phyloP scores from a whole-genome alignment of 2,113 vertebrate genomes.

The Rhombomys opimus region DNA sequence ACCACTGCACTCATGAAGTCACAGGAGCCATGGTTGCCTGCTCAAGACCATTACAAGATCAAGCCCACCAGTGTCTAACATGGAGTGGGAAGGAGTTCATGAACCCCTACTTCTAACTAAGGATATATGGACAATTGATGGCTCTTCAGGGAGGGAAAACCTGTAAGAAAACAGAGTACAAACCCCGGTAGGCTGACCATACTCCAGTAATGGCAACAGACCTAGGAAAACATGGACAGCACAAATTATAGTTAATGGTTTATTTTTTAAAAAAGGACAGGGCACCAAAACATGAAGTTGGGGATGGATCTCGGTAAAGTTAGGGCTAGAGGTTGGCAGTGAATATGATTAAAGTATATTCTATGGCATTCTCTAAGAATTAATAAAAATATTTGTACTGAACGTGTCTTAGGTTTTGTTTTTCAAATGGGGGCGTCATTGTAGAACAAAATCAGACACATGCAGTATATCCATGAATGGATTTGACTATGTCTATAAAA shows the following conservation, averaged over 20 bases:
- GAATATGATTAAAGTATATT: background rate
- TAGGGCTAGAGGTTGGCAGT: background rate
- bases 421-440: background rate
- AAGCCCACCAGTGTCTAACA: background rate
- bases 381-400: background rate
- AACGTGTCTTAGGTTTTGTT: background rate
- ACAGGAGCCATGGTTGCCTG: background rate
- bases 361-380: background rate
- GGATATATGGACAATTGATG: background rate
- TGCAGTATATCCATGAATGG: background rate
- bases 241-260: background rate
- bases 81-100: background rate
- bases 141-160: no score
- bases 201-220: background rate
- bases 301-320: background rate
- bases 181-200: background rate
- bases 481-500: background rate
- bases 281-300: background rate
- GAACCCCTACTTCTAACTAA: no score
- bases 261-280: background rate
- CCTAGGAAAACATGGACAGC: background rate
- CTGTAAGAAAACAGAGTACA: background rate
- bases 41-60: background rate
- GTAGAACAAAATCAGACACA: background rate
- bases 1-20: background rate